A percentile compares a stretch with the other conserved stretches of the same genome.
phyloP scores from a whole-genome alignment of 2,113 vertebrate species.

The Serilophus lunatus region DNA sequence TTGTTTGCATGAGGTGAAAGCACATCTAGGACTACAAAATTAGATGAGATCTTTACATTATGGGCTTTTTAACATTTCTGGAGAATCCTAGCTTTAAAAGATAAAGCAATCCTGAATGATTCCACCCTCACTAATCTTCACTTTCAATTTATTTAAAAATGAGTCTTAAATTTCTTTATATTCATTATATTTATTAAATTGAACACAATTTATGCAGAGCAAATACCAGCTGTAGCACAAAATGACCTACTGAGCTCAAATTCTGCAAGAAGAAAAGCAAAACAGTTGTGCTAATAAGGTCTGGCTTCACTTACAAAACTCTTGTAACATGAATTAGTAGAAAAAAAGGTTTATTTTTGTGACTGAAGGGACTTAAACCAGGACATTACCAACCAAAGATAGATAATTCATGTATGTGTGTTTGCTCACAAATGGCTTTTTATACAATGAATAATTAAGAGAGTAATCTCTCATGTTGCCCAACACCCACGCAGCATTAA shows the following conservation, averaged over 20 bases:
- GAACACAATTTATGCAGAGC: neutral
- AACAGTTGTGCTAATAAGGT: neutral
- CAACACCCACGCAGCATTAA: neutral
- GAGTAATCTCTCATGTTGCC: neutral
- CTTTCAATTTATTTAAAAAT: neutral
- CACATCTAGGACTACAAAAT: neutral
- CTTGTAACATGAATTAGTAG: neutral
- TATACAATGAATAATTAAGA: neutral
- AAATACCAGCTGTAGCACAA: neutral
- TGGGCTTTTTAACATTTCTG: neutral
- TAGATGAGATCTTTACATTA: neutral
- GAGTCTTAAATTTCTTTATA: neutral
- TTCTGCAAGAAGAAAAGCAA: neutral
- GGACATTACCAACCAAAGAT: neutral
- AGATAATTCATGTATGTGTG: neutral
- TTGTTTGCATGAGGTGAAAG: neutral
- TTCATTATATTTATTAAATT: neutral
- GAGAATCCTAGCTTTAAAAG: neutral
- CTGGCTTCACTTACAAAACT: neutral
- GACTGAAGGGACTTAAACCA: neutral
- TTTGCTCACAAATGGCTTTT: neutral
- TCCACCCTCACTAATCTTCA: neutral
- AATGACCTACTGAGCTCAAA: slow-evolving; percentile 6
- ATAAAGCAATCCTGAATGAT: neutral
- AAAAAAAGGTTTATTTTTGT: neutral